Conservation (phyloP, 1,140 invertebrate species). For the Neodiprion fabricii region DNA sequence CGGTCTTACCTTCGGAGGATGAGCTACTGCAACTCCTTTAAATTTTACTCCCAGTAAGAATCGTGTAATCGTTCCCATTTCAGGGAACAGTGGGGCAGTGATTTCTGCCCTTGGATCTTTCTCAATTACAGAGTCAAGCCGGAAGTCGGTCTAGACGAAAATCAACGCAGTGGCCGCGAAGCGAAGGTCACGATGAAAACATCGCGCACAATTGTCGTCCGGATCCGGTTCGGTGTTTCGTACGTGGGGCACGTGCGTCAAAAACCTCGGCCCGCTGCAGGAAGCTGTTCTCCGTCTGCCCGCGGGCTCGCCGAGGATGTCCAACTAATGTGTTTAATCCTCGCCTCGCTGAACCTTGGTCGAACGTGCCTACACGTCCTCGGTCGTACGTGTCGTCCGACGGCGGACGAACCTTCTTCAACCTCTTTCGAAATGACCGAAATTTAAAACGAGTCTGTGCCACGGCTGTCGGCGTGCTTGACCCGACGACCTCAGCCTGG, state of each 20-base stretch:
- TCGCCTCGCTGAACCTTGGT: neutral
- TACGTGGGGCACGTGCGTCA: slow-evolving; percentile 6
- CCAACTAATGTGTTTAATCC: slow-evolving; percentile 3
- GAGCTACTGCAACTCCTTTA: no score
- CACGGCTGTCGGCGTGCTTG: neutral
- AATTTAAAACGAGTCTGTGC: neutral
- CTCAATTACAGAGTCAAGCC: no score
- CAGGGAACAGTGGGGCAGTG: no score
- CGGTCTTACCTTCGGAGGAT: no score
- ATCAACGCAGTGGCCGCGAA: neutral
- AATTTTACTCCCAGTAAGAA: no score
- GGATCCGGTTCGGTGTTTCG: neutral
- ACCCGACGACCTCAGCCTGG: no score
- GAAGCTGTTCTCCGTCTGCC: neutral
- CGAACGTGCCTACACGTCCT: neutral
- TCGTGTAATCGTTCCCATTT: no score
- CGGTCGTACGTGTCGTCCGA: neutral
- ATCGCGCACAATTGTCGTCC: neutral
- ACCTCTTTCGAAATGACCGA: neutral
- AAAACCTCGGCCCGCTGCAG: neutral
- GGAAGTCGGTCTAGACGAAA: neutral
- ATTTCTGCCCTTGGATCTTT: no score
- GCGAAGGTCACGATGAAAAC: no score
- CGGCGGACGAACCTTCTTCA: neutral
- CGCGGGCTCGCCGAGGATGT: neutral